phyloP scores from a whole-genome alignment of 37 sponge, comb jelly and placozoan species.

The Agelas oroides region DNA sequence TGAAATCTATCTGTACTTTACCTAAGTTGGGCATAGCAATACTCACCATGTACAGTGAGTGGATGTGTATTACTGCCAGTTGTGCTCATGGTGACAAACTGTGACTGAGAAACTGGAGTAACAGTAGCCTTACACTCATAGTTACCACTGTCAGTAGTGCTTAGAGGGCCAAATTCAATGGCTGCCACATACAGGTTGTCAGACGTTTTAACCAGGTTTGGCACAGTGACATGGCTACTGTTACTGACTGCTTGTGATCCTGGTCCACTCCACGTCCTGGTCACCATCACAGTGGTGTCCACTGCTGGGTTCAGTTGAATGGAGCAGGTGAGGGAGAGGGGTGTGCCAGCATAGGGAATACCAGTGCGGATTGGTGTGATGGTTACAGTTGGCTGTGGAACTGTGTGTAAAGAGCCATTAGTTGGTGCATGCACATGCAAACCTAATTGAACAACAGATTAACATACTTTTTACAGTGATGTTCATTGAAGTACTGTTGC shows the following conservation, averaged over 20 bases:
- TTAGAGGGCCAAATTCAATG: background rate
- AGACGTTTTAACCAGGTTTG: too few species aligned
- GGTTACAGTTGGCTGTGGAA: background rate
- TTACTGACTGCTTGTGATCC: background rate
- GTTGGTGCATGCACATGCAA: too few species aligned
- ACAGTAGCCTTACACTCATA: conserved; percentile 42
- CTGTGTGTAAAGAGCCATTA: background rate
- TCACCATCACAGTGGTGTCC: background rate
- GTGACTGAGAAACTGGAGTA: too few species aligned
- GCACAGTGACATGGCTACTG: too few species aligned
- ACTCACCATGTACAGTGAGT: too few species aligned
- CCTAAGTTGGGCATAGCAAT: too few species aligned
- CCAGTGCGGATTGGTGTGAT: background rate
- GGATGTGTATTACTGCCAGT: too few species aligned
- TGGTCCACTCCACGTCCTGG: background rate
- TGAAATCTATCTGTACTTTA: too few species aligned
- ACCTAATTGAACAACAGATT: too few species aligned
- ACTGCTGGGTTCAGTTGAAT: conserved; percentile 7
- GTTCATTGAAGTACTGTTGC: too few species aligned
- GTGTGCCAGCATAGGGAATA: background rate
- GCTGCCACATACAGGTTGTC: too few species aligned
- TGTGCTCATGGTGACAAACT: background rate
- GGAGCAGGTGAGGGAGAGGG: conserved; percentile 17
- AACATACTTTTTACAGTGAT: too few species aligned
- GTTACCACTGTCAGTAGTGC: conserved; percentile 42